phyloP scores from a whole-genome alignment of 2,113 vertebrate species.

The Psittacara wagleri region DNA sequence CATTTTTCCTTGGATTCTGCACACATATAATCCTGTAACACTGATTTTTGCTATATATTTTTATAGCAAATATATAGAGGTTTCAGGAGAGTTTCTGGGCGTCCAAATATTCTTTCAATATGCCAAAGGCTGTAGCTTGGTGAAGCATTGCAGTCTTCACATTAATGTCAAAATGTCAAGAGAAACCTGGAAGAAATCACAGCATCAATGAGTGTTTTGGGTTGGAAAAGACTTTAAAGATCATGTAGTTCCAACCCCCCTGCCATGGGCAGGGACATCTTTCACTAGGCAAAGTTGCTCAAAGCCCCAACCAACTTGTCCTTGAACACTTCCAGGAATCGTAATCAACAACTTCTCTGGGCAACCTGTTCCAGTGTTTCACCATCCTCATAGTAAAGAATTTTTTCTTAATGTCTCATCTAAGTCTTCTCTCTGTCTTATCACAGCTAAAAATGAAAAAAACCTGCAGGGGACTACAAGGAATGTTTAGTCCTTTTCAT shows the following conservation, averaged over 20 bases:
- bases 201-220: neutral
- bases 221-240: neutral
- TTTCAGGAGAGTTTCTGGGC: neutral
- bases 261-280: neutral
- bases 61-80: neutral
- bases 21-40: neutral
- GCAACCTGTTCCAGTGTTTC: neutral
- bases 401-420: neutral
- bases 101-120: neutral
- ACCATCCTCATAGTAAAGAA: neutral
- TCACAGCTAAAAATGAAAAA: neutral
- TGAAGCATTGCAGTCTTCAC: neutral
- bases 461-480: neutral
- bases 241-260: neutral
- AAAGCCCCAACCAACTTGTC: neutral
- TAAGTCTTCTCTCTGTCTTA: neutral
- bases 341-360: neutral
- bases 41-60: neutral
- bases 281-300: neutral
- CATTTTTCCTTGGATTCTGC: neutral
- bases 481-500: neutral
- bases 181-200: neutral
- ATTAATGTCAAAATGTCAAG: neutral
- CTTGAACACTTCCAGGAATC: neutral
- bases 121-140: neutral